Evolutionary conservation across 1,140 invertebrate species (phyloP), one percentile per base, ranked within the genome.

Genomic region (Papilio helenus): DNA sequence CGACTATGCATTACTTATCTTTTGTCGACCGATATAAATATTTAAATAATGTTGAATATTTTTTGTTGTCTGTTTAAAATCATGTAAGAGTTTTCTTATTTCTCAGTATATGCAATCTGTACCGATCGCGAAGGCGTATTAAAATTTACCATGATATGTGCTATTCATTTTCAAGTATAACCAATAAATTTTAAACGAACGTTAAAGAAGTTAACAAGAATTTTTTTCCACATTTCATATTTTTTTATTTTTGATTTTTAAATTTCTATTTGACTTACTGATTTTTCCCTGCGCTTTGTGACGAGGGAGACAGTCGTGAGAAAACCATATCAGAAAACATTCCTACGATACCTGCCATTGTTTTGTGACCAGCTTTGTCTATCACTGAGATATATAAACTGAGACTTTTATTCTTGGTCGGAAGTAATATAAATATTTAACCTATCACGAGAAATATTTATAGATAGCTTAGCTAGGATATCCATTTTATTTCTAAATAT

Each of bases 1-100:
- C 87, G 88, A 81, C 89, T 86, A 84, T 90, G 87, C 92, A 94
- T 94, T 93, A 93, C 88, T 94, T 91, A 94, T 86, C 76, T 83
- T 76, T 80, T 79, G 84, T 82, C 86, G 79, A 81, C 84, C 78
- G 87, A 86, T 92, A 91, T 92, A 87, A 88, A 89, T 89, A 85
- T 84, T 80, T 39, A 76, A 79, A 73, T 89, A 85, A 89, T 87
- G 81, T 81, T 84, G 79, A 85, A 82, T 86, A 71, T 84, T 86
- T 87, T 87, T 89, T 88, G 86, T 88, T 76, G 87, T 86, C 82
- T 83, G 73, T 83, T 80, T 82, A 77, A 76, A 84, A 82, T 78
- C 79, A 83, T 83, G 71, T 73, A 82, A 77, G 76, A 77, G 79
- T 55, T 20, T 23, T n/a, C n/a, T 8, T 8, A 10, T 20, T 16